Evolutionary conservation across 2,888 invertebrate species (phyloP).

Genomic region (Conistra vaccinii): DNA sequence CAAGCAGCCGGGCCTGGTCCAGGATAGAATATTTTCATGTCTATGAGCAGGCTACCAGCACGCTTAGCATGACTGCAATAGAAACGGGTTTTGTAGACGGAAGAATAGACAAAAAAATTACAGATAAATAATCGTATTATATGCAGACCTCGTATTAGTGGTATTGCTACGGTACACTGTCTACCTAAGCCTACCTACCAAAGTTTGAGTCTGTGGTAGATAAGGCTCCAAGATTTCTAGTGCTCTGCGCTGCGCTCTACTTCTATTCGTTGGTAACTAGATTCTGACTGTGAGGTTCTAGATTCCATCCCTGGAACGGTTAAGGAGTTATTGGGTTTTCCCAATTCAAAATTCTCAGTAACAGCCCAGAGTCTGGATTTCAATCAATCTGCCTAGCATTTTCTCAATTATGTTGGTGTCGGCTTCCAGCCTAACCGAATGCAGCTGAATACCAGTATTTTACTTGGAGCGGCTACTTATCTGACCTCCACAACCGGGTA

Average conservation of each 20-base stretch:
- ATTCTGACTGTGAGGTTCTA: not conserved
- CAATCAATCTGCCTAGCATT: no score
- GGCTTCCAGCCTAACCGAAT: no score
- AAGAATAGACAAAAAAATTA: no score
- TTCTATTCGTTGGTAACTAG: not conserved
- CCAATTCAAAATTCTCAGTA: not conserved
- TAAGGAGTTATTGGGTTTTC: not conserved
- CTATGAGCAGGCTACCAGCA: not conserved
- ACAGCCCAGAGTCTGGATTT: not conserved
- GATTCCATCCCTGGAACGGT: not conserved
- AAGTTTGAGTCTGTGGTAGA: not conserved
- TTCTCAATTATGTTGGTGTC: no score
- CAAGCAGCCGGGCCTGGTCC: no score
- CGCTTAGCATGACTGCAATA: no score
- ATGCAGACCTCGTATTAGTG: no score
- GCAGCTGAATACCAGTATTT: no score
- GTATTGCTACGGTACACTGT: not conserved
- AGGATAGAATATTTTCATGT: not conserved
- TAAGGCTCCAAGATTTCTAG: not conserved
- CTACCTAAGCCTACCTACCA: not conserved
- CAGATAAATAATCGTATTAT: no score
- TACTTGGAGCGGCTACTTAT: no score
- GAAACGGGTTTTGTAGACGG: no score
- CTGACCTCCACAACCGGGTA: no score
- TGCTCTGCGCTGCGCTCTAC: not conserved